Percentiles rank a stretch among this genome's conserved stretches.
phyloP scores from a whole-genome alignment of 2,797 vertebrate genomes.

The Rhincodon typus region DNA sequence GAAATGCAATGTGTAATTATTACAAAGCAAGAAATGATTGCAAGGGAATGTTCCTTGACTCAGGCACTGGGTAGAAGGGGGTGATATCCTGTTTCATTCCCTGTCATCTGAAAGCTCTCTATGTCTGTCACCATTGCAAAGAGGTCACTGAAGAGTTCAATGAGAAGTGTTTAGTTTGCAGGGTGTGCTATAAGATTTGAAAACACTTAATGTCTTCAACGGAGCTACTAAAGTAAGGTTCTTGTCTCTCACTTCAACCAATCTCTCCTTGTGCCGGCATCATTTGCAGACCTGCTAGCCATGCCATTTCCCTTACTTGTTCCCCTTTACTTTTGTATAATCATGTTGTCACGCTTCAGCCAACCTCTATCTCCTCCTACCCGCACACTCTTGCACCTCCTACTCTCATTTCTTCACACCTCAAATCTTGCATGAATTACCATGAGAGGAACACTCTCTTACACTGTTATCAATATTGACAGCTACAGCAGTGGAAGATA shows the following conservation, averaged over 20 bases:
- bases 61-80: not conserved
- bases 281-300: not conserved
- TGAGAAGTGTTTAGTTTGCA: not conserved
- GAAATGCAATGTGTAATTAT: not conserved
- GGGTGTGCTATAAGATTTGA: not conserved
- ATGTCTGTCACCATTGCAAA: not conserved
- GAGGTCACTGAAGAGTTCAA: not conserved
- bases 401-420: not conserved
- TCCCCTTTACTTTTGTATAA: not conserved
- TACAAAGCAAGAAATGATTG: not conserved
- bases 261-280: not conserved
- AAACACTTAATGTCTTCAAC: not conserved
- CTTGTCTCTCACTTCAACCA: not conserved
- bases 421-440: not conserved
- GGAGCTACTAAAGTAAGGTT: not conserved
- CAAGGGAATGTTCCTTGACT: not conserved
- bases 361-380: not conserved
- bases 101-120: not conserved
- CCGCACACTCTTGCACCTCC: too few relatives aligned
- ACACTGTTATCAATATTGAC: not conserved
- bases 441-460: not conserved
- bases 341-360: not conserved
- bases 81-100: not conserved
- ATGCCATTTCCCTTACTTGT: not conserved
- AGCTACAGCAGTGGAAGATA: not conserved